phyloP scores from a whole-genome alignment of 2,113 vertebrate species.

The Hydropotes inermis region DNA sequence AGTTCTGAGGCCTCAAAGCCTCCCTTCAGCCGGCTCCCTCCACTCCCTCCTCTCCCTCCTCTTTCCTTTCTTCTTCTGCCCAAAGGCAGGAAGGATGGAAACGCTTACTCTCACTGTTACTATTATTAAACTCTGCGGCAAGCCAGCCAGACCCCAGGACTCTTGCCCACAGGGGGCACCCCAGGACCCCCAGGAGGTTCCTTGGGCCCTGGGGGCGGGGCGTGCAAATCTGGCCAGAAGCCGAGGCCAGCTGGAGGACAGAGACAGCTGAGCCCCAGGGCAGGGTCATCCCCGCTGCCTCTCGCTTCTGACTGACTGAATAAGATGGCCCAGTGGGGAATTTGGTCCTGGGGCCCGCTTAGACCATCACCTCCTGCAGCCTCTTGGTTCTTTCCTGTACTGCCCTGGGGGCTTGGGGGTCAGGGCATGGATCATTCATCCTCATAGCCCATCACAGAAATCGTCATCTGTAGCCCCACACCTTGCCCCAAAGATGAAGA shows the following conservation, averaged over 20 bases:
- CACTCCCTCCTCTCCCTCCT: slow-evolving; percentile 82
- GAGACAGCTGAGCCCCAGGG: not conserved
- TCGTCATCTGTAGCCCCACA: not conserved
- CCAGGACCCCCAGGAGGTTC: slow-evolving; percentile 38
- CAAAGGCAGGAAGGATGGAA: slow-evolving; percentile 94
- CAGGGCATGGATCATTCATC: not conserved
- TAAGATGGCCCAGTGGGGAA: not conserved
- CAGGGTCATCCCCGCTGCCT: not conserved
- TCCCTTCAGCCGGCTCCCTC: slow-evolving; percentile 83
- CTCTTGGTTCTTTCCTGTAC: slow-evolving; percentile 18
- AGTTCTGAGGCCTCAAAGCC: slow-evolving; percentile 92
- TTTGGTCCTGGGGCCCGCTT: not conserved
- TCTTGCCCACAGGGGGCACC: slow-evolving; percentile 65
- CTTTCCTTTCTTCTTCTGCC: slow-evolving; percentile 84
- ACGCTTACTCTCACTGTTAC: slow-evolving; percentile 89
- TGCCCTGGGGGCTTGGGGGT: not conserved
- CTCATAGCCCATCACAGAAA: not conserved
- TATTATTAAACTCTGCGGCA: slow-evolving; percentile 84
- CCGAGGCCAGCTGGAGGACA: slow-evolving; percentile 19
- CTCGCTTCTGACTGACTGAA: slow-evolving; percentile 28
- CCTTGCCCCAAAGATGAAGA: not conserved
- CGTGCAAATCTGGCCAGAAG: slow-evolving; percentile 36
- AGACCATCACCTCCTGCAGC: slow-evolving; percentile 53
- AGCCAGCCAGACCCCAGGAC: slow-evolving; percentile 68
- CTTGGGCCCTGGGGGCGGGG: slow-evolving; percentile 40